Evolutionary conservation across 2,113 vertebrate species (phyloP).

Genomic region (Salvator merianae): DNA sequence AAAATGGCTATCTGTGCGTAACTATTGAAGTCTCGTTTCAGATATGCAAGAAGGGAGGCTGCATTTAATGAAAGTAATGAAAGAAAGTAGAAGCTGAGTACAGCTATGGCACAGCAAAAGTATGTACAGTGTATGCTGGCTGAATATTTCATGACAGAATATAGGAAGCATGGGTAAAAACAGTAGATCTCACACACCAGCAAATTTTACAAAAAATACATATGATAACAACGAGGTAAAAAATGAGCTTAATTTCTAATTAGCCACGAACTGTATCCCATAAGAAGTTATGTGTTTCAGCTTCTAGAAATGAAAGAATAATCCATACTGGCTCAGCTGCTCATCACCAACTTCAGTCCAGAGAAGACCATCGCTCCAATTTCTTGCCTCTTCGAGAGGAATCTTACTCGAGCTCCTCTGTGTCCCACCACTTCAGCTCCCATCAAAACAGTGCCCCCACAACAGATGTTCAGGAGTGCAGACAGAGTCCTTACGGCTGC

Average conservation of each 20-base stretch:
- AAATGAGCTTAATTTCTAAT: too few relatives aligned
- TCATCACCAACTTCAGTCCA: slow-evolving; percentile 18
- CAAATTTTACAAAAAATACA: too few relatives aligned
- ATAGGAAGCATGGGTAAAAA: too few relatives aligned
- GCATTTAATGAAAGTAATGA: background rate
- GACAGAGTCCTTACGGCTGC: slow-evolving; percentile 80
- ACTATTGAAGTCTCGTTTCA: background rate
- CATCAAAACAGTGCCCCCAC: background rate
- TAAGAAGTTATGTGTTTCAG: slow-evolving; percentile 54
- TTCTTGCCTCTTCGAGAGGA: slow-evolving; percentile 54
- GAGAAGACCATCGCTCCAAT: slow-evolving; percentile 29
- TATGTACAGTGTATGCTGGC: too few relatives aligned
- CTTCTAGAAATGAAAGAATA: slow-evolving; percentile 50
- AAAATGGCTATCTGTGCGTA: background rate
- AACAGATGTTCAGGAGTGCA: slow-evolving; percentile 62
- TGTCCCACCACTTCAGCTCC: slow-evolving; percentile 24
- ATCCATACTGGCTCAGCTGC: slow-evolving; percentile 16
- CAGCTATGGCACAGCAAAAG: background rate
- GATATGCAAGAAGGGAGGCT: background rate
- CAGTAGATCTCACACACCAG: too few relatives aligned
- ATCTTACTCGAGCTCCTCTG: background rate
- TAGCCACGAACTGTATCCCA: background rate
- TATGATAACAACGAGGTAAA: too few relatives aligned
- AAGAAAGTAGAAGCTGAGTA: background rate
- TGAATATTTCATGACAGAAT: too few relatives aligned